phyloP scores from a whole-genome alignment of 2,888 invertebrate genomes.

The Coremacera marginata region DNA sequence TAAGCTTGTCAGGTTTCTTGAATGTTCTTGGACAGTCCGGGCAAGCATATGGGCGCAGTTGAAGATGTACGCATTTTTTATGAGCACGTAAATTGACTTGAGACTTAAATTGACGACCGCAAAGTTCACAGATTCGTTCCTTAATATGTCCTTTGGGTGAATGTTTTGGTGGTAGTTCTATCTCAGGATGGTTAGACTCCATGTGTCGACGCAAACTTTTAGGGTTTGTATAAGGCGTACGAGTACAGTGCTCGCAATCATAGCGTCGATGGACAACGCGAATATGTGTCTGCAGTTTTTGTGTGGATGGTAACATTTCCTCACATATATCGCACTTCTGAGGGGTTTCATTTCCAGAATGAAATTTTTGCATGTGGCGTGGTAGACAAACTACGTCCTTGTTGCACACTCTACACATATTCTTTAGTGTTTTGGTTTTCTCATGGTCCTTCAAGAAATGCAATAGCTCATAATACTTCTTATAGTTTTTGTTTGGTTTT shows the following conservation, averaged over 20 bases:
- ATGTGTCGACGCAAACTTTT: not conserved
- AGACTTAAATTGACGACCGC: slow-evolving; percentile 4
- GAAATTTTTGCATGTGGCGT: not conserved
- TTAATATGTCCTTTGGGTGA: not conserved
- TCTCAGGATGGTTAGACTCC: not conserved
- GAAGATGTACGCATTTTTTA: slow-evolving; percentile 16
- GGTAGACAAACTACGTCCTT: not conserved
- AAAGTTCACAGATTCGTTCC: slow-evolving; percentile 22
- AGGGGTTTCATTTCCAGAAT: not conserved
- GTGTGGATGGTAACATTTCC: not conserved
- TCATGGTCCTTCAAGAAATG: not conserved
- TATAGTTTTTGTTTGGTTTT: slow-evolving; percentile 7
- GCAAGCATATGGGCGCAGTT: slow-evolving; percentile 10
- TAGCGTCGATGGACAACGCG: not conserved
- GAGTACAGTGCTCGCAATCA: not conserved
- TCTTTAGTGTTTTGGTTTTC: not conserved
- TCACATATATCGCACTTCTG: not conserved
- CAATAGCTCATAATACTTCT: not conserved
- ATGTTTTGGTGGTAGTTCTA: not conserved
- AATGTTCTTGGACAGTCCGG: not conserved
- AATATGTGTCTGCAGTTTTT: not conserved
- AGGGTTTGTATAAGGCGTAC: not conserved
- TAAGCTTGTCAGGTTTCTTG: not conserved
- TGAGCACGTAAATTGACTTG: not conserved
- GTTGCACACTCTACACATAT: not conserved